Evolutionary conservation across 2,797 vertebrate species (phyloP).

Genomic region (Eidolon dupreanum): DNA sequence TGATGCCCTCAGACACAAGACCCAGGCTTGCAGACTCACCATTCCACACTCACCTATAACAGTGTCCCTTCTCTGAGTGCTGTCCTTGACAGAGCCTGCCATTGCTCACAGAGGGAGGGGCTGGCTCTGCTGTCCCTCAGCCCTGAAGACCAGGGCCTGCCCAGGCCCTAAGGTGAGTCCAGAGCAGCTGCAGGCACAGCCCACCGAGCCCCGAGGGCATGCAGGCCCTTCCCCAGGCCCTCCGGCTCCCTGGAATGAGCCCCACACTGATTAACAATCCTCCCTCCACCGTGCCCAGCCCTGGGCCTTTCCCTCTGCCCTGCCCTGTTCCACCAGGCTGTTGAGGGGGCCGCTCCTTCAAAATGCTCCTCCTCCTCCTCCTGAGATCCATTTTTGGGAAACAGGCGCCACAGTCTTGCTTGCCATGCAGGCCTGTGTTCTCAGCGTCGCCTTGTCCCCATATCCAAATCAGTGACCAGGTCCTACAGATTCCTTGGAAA

Average conservation of each 20-base stretch:
- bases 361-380: neutral
- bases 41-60: neutral
- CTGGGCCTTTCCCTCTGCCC: too few species aligned
- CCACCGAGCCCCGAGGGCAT: accelerated
- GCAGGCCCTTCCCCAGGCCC: neutral
- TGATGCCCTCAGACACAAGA: neutral
- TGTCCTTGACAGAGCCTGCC: accelerated
- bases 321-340: neutral
- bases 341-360: neutral
- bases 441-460: neutral
- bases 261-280: accelerated
- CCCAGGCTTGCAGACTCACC: neutral
- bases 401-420: neutral
- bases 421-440: neutral
- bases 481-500: neutral
- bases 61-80: accelerated
- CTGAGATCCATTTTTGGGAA: neutral
- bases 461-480: too few species aligned
- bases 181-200: too few species aligned
- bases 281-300: too few species aligned
- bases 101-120: accelerated
- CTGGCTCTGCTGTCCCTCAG: accelerated
- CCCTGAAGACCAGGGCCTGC: neutral
- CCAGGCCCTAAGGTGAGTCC: neutral
- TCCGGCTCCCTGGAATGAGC: neutral